Evolutionary conservation across 2,113 vertebrate genomes (phyloP), one percentile per base, ranked within the genome.

Genomic region (Colossoma macropomum): DNA sequence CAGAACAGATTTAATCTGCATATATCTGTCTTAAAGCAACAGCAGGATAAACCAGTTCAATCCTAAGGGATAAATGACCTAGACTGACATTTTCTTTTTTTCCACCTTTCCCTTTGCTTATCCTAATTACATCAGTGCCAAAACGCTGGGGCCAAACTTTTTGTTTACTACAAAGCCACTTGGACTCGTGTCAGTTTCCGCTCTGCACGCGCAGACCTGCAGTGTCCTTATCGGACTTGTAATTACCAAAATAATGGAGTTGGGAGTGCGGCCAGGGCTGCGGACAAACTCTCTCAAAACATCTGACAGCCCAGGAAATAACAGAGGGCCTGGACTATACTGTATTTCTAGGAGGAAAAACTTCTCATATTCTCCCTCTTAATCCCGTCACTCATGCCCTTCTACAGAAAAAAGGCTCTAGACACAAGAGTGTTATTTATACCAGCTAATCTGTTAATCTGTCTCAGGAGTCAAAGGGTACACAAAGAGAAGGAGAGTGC

Each of bases 381-480:
- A 86, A 89, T 88, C 88, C 68, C 52, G 3, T 85, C 73, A 80
- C 30, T 63, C 23, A 6, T 11, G 7, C 30, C 71, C 74, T 25
- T 62, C 45, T 27, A 45, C 65, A 54, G 25, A 56, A 80, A 83
- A 79, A 70, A 13, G 45, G 56, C 34, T 83, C n/a, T 52, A 80
- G 77, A 82, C 83, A 83, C 71, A 27, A 48, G 60, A 9, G n/a
- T 77, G 87, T 87, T 90, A 88, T 91, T 88, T 90, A 88, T 83
- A 89, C 84, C 1, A 32, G 74, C 34, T 92, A 91, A 92, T 87
- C 83, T 10, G 84, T 70, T 92, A 82, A 90, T 28, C 72, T 28
- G 59, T 56, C 17, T 45, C 65, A 72, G 62, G 60, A 82, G 76
- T 41, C 34, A 75, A 81, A 79, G 34, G 63, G 79, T n/a, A 62